Evolutionary conservation across 2,888 invertebrate genomes (phyloP).

Genomic region (Polyommatus iphigenia): DNA sequence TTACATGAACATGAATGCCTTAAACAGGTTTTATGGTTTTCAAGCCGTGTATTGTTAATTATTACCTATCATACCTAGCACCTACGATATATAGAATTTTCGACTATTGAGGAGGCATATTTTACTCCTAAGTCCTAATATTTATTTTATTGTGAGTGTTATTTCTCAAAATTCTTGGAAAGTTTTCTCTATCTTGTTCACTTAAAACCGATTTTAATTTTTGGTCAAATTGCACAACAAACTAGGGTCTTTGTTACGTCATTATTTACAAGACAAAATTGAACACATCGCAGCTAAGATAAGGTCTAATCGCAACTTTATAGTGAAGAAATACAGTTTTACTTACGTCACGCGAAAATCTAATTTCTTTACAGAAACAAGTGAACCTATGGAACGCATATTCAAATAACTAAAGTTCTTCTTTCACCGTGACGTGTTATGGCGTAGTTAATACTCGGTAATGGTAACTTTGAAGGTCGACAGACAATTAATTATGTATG

Average conservation of each 20-base stretch:
- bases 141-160: no score
- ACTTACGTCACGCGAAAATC: neutral
- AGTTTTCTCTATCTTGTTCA: no score
- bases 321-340: neutral
- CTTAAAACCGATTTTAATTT: no score
- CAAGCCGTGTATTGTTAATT: neutral
- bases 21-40: neutral
- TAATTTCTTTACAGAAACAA: neutral
- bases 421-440: neutral
- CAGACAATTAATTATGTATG: neutral
- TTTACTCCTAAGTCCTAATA: no score
- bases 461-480: conserved; percentile 5
- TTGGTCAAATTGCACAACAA: no score
- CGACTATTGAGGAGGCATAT: no score
- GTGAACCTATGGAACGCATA: neutral
- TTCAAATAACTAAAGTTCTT: neutral
- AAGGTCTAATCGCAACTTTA: neutral
- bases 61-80: no score
- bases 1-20: conserved; percentile 3
- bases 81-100: no score
- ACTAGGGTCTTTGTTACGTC: neutral
- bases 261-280: neutral
- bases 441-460: neutral
- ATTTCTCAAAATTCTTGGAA: no score
- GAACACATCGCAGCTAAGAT: neutral